Evolutionary conservation across 2,888 invertebrate species (phyloP).

Genomic region (Alviniconcha strummeri): DNA sequence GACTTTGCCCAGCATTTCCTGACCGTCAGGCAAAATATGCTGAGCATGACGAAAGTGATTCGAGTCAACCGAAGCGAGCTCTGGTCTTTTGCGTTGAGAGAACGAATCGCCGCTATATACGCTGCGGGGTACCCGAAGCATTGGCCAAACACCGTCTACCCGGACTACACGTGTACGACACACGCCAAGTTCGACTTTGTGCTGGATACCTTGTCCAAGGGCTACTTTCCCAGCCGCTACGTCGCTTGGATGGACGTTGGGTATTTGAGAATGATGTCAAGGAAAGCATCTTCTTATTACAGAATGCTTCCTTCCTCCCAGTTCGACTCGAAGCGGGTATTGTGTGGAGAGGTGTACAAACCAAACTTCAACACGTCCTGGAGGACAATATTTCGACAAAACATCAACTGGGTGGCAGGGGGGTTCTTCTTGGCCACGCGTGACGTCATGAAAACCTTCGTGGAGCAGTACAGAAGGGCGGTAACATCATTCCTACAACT

Average conservation of each 20-base stretch:
- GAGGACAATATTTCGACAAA: neutral
- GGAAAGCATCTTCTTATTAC: neutral
- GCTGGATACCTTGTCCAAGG: neutral
- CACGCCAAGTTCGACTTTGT: constrained; percentile 30
- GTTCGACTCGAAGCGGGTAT: constrained; percentile 4
- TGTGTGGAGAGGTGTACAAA: constrained; percentile 8
- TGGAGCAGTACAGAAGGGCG: constrained; percentile 22
- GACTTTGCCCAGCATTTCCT: constrained; percentile 10
- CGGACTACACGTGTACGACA: constrained; percentile 30
- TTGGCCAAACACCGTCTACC: constrained; percentile 32
- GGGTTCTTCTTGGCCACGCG: constrained; percentile 23
- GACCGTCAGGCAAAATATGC: constrained; percentile 2
- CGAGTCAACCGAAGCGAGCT: neutral
- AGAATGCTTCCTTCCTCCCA: neutral
- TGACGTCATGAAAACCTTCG: constrained; percentile 24
- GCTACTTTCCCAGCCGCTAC: constrained; percentile 10
- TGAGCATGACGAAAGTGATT: neutral
- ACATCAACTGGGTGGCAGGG: constrained; percentile 31
- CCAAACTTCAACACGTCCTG: constrained; percentile 20
- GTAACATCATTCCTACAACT: constrained; percentile 11
- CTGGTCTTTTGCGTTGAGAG: constrained; percentile 18
- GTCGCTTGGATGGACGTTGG: constrained; percentile 28
- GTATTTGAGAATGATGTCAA: constrained; percentile 8
- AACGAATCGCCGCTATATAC: constrained; percentile 24
- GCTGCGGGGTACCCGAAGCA: constrained; percentile 16